Base-by-base conservation (phyloP, 2,797 vertebrate genomes). In the Pempheris klunzingeri region DNA sequence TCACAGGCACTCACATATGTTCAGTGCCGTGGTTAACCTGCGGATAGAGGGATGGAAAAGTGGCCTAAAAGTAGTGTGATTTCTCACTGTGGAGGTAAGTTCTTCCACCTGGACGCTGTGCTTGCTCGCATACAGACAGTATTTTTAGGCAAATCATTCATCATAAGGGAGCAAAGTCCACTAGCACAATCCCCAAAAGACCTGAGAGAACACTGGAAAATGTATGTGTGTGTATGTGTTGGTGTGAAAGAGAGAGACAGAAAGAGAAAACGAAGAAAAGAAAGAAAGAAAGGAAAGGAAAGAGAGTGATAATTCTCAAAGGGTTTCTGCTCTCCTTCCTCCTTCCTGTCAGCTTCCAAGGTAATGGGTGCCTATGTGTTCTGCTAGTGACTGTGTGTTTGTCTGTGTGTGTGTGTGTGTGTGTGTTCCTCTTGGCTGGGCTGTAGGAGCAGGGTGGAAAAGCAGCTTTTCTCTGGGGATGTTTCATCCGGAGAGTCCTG, bases 131-230 rank as follows among this genome's bases (percentile, higher is more conserved):
- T 84, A 71, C 85, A 84, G 86, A 90, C 82, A 88, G 86, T 93
- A 94, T 94, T 93, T 94, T 92, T 94, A 93, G 93, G 88, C 85
- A 93, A 93, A 93, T 91, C 92, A 92, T 94, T 91, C 88, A 93
- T 94, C 93, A 93, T 92, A 90, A 54, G 87, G 87, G 92, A 89
- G 89, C 91, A 91, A 87, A 92, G 92, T 93, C 91, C 92, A 92
- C 86, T 90, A 82, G 92, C 78, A 87, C 91, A 91, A 94, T 92
- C 83, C 93, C 91, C 92, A 28, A 75, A 78, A 86, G 92, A 88
- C 84, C 66, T 4, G 59, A 84, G 46, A 83, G 88, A 91, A 91
- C 82, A 85, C 78, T 81, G 81, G 46, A 75, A 46, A 78, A 76
- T 61, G 57, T 8, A 17, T 78, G 79, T 78, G 57, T 78, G 61